A percentile compares a stretch with the other conserved stretches of the same genome.
These are phyloP conservation scores for Athalia cordata DNA, from an alignment of 2,888 invertebrate species.

Conservation along the genomic window DNA sequence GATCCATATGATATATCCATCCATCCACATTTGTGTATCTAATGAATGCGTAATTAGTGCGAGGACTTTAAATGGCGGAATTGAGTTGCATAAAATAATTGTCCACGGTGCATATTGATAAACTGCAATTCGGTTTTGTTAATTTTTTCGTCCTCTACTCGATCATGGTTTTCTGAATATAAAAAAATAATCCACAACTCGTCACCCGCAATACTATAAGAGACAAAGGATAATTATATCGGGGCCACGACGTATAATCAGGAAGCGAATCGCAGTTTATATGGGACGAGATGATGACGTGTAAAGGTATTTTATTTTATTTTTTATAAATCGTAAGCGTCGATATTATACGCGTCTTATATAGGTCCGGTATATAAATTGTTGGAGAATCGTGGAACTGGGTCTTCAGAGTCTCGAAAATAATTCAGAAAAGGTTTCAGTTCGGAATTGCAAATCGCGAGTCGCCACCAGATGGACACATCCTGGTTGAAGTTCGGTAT, in stretches of 20 bases:
- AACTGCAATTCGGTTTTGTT: too few species aligned
- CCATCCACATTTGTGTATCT: too few species aligned
- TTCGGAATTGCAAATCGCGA: slow-evolving; percentile 64
- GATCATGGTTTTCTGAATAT: too few species aligned
- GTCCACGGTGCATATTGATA: too few species aligned
- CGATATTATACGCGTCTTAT: neutral
- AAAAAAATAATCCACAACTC: too few species aligned
- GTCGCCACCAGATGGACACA: slow-evolving; percentile 62
- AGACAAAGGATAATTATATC: slow-evolving; percentile 19
- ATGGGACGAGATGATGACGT: neutral
- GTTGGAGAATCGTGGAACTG: too few species aligned
- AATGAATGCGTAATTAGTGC: too few species aligned
- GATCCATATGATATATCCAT: neutral
- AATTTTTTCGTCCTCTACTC: too few species aligned
- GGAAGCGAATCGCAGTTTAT: slow-evolving; percentile 27
- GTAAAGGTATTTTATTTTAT: too few species aligned
- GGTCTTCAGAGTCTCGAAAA: neutral
- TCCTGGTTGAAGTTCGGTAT: slow-evolving; percentile 52
- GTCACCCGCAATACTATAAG: neutral
- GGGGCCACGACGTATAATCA: neutral
- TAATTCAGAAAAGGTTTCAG: slow-evolving; percentile 42
- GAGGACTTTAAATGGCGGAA: too few species aligned
- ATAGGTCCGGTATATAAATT: neutral
- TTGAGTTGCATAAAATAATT: too few species aligned
- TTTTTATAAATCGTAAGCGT: slow-evolving; percentile 29